Percentiles rank a stretch among this genome's conserved stretches.
These are phyloP conservation scores for Athetis lepigone DNA, from an alignment of 2,888 invertebrate species.

Conservation along the genomic window DNA sequence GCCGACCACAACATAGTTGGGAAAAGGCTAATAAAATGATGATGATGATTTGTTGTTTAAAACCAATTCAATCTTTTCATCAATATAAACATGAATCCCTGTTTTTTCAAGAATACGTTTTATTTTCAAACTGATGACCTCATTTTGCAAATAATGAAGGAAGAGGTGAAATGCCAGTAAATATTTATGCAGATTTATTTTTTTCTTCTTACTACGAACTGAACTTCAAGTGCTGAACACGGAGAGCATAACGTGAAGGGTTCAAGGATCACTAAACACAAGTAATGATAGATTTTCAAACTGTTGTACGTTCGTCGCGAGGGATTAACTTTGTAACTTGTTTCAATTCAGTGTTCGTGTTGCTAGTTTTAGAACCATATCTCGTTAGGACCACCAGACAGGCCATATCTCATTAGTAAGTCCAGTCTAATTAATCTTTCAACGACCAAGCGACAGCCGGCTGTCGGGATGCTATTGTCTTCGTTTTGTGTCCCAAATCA, in stretches of 20 bases:
- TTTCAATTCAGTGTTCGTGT: slow-evolving; percentile 1
- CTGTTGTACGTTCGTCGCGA: slow-evolving; percentile 9
- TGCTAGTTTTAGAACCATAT: not conserved
- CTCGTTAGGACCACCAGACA: too few relatives aligned
- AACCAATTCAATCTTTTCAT: not conserved
- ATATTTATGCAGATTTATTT: slow-evolving; percentile 39
- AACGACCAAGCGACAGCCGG: too few relatives aligned
- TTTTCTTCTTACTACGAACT: slow-evolving; percentile 8
- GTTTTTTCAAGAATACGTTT: slow-evolving; percentile 6
- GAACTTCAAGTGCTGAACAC: slow-evolving; percentile 23
- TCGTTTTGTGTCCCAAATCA: too few relatives aligned
- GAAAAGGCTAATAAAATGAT: too few relatives aligned
- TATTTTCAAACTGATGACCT: slow-evolving; percentile 16
- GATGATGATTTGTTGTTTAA: too few relatives aligned
- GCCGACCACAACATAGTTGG: too few relatives aligned
- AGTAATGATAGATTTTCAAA: slow-evolving; percentile 41
- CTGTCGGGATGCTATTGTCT: too few relatives aligned
- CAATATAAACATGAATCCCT: not conserved
- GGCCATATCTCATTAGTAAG: too few relatives aligned
- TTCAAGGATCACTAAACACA: slow-evolving; percentile 39
- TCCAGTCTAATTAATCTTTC: too few relatives aligned
- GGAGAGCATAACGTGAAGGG: slow-evolving; percentile 25
- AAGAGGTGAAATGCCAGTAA: slow-evolving; percentile 17
- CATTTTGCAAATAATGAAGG: slow-evolving; percentile 34
- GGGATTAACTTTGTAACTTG: slow-evolving; percentile 11